Evolutionary conservation across 2,888 invertebrate genomes (phyloP), one percentile per base, ranked within the genome.

Genomic region (Zygogramma bicolorata): DNA sequence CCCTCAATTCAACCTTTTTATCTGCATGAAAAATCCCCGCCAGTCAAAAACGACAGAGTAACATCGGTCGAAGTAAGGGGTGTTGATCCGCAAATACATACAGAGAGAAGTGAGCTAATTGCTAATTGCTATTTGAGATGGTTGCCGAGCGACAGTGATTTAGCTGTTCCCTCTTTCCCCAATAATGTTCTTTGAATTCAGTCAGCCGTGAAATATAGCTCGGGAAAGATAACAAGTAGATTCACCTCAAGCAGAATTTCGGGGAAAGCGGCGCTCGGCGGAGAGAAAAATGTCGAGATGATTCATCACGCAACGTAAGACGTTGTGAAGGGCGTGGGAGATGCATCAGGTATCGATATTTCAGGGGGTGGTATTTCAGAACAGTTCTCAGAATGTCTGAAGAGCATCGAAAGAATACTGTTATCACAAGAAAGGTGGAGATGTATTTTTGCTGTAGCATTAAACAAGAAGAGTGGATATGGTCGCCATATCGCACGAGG

Each of bases 101-200:
- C 75, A 75, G 71, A 81, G 79, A 82, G 81, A 85, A 84, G 84
- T 83, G 85, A 81, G 79, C 81, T 85, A 85, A 86, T 86, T 85
- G 84, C 85, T 86, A 85, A 86, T 86, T 85, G 83, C 83, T 76
- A 84, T 85, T 83, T 84, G 84, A 84, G 81, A 80, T 81, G 80
- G 85, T 84, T 84, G 85, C 84, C 83, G 80, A 78, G 84, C 80
- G 83, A 85, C 84, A 82, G 80, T 81, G 84, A 85, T 83, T 84
- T 83, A 82, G 81, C 79, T 80, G 79, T 77, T 80, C 78, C 73
- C 77, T 77, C 76, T 74, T 75, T 76, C 59, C 61, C 49, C 60
- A 76, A 78, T 81, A 82, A 81, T 80, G 80, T 80, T 77, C 76
- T 79, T 76, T 65, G 77, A 76, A 82, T 81, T 81, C 81, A 81